phyloP scores from a whole-genome alignment of 2,113 vertebrate genomes.

The Natator depressus region DNA sequence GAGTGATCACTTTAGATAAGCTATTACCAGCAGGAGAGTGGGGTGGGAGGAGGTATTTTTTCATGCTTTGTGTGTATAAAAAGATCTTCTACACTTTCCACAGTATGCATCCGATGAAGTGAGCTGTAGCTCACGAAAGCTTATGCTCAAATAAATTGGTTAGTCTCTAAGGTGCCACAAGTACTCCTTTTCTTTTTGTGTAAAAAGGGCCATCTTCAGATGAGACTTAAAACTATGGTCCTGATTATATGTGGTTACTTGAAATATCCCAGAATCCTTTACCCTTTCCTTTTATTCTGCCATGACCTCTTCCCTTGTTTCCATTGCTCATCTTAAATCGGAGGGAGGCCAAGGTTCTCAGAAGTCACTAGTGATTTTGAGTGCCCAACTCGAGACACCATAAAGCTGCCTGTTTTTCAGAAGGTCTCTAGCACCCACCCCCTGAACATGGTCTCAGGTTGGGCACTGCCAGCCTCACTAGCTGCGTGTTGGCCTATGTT shows the following conservation, averaged over 20 bases:
- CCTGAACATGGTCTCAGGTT: background rate
- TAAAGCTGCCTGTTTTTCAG: background rate
- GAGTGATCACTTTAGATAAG: no score
- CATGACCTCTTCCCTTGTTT: background rate
- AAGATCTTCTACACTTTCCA: no score
- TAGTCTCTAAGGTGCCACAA: no score
- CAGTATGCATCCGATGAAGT: no score
- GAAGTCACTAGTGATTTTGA: background rate
- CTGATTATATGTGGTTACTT: background rate
- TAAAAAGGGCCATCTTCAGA: background rate
- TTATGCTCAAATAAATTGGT: no score
- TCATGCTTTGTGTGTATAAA: no score
- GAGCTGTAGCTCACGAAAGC: no score
- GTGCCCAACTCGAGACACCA: no score
- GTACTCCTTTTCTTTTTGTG: no score
- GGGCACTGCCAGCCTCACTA: background rate
- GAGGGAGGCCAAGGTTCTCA: background rate
- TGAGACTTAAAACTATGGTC: background rate
- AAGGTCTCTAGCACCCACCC: background rate
- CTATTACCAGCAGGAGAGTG: no score
- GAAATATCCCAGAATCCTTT: background rate
- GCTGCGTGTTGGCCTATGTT: background rate
- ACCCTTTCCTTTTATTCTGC: background rate
- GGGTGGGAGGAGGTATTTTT: no score
- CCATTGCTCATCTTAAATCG: background rate